Conservation (phyloP, 2,113 vertebrate species). For the Peromyscus maniculatus region DNA sequence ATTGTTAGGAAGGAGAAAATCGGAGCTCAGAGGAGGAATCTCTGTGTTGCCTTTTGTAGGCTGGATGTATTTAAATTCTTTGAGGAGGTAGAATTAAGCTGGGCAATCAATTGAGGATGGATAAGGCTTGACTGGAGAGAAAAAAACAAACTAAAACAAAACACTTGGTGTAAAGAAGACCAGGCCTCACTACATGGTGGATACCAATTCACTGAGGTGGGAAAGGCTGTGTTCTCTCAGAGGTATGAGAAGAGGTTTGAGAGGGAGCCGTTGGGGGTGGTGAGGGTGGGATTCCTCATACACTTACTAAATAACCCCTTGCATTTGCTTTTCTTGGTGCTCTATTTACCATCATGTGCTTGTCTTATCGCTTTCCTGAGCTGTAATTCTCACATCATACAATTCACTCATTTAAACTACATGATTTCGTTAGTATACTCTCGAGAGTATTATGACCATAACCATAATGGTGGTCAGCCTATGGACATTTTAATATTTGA, state of each 20-base stretch:
- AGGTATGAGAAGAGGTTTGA: not conserved
- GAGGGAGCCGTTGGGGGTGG: accelerated
- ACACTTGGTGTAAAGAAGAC: not conserved
- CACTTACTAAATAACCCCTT: constrained; percentile 3
- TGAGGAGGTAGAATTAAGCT: not conserved
- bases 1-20: not conserved
- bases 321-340: not conserved
- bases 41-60: not conserved
- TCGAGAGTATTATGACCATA: not conserved
- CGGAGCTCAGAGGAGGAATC: not conserved
- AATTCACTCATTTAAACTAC: constrained; percentile 14
- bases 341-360: not conserved
- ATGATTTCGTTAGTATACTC: not conserved
- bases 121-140: not conserved
- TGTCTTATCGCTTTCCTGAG: constrained; percentile 29
- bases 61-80: not conserved
- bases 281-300: not conserved
- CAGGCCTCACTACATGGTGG: not conserved
- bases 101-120: not conserved
- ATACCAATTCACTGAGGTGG: not conserved
- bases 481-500: not conserved
- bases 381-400: not conserved
- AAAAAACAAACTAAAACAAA: constrained; percentile 36
- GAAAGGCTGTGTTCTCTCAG: not conserved
- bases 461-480: not conserved